A percentile compares a stretch with the other conserved stretches of the same genome.
Conservation (phyloP, 2,113 vertebrate species). For the Synchiropus splendidus region DNA sequence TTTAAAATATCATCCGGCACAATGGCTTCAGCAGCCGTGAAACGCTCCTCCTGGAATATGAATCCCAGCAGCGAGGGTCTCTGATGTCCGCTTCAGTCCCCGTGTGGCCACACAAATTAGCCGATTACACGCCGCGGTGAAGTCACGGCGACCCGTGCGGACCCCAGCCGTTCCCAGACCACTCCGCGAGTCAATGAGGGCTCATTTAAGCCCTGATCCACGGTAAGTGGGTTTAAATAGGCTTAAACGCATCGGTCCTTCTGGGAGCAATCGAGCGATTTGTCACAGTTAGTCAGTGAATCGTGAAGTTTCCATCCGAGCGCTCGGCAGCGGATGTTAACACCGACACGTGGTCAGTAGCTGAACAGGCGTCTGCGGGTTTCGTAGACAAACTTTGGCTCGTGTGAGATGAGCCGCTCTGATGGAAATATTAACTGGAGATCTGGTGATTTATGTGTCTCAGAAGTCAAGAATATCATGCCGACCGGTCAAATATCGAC, state of each 20-base stretch:
- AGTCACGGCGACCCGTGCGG: too few species aligned
- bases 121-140: slow-evolving; percentile 1
- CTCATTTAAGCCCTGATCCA: slow-evolving; percentile 28
- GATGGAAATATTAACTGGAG: too few species aligned
- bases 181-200: slow-evolving; percentile 10
- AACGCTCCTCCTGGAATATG: slow-evolving; percentile 2
- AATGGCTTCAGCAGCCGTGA: neutral
- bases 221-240: slow-evolving; percentile 11
- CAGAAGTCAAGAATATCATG: too few species aligned
- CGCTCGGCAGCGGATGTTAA: neutral
- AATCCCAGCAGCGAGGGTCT: neutral
- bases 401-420: too few species aligned
- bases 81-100: neutral
- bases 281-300: slow-evolving; percentile 8
- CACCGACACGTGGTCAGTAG: too few species aligned
- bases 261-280: slow-evolving; percentile 19
- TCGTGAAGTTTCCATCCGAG: slow-evolving; percentile 17
- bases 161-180: neutral
- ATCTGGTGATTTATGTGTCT: too few species aligned
- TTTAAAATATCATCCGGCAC: neutral
- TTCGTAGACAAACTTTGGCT: too few species aligned
- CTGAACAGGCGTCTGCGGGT: too few species aligned
- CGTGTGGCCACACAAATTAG: slow-evolving; percentile 3
- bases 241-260: slow-evolving; percentile 7
- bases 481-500: too few species aligned